These are phyloP conservation scores for Dermolepida albohirtum DNA, from an alignment of 2,888 invertebrate species.

Conservation along the genomic window DNA sequence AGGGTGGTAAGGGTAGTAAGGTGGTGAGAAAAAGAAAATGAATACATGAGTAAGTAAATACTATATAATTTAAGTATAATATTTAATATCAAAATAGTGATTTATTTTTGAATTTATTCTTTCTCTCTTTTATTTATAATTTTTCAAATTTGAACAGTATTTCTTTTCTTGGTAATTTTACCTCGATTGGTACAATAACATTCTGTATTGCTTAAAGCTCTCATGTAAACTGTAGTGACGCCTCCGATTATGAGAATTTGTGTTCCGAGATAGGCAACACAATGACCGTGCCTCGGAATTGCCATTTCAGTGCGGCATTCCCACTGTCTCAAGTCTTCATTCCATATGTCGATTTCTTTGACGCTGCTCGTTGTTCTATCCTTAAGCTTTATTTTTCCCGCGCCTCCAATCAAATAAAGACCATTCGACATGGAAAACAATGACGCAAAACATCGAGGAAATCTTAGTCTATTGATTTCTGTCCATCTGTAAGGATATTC, in stretches of 20 bases:
- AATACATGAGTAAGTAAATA: too few relatives aligned
- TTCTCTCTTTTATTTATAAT: too few relatives aligned
- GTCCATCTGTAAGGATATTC: slow-evolving; percentile 67
- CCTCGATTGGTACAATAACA: slow-evolving; percentile 73
- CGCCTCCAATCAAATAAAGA: slow-evolving; percentile 77
- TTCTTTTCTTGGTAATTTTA: slow-evolving; percentile 44
- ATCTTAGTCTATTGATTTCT: slow-evolving; percentile 68
- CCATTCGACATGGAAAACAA: slow-evolving; percentile 70
- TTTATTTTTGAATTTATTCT: too few relatives aligned
- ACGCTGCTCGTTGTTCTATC: slow-evolving; percentile 71
- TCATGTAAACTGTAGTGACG: slow-evolving; percentile 74
- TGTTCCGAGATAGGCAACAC: slow-evolving; percentile 73
- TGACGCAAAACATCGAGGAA: slow-evolving; percentile 69
- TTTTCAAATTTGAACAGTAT: too few relatives aligned
- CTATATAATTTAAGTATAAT: too few relatives aligned
- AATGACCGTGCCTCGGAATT: slow-evolving; percentile 75
- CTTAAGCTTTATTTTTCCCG: slow-evolving; percentile 69
- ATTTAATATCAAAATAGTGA: too few relatives aligned
- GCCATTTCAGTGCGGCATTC: slow-evolving; percentile 71
- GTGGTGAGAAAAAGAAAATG: too few relatives aligned
- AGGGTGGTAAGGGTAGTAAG: too few relatives aligned
- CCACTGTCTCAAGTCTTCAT: slow-evolving; percentile 70
- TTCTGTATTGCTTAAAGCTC: slow-evolving; percentile 74
- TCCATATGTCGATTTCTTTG: slow-evolving; percentile 72
- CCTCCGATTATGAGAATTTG: slow-evolving; percentile 76